These are phyloP conservation scores for Solea senegalensis DNA, from an alignment of 2,113 vertebrate genomes.

Conservation along the genomic window DNA sequence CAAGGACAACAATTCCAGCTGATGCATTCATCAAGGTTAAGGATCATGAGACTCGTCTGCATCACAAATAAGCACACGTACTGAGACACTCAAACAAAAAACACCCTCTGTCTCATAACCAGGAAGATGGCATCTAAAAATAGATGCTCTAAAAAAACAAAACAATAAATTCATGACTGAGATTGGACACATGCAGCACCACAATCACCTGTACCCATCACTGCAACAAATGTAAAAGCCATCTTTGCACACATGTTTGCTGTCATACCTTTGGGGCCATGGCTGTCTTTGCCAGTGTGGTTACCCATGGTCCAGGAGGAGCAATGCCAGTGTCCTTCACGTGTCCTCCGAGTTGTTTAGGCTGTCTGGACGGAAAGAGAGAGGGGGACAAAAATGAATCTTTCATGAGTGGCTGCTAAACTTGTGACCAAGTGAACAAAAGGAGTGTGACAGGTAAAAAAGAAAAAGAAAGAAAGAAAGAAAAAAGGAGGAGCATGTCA, in stretches of 20 bases:
- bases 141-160: background rate
- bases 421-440: slow-evolving; percentile 14
- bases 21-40: background rate
- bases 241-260: background rate
- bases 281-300: slow-evolving; percentile 58
- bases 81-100: slow-evolving; percentile 1
- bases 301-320: slow-evolving; percentile 73
- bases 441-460: background rate
- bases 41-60: background rate
- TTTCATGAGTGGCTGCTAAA: slow-evolving; percentile 18
- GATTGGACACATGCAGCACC: background rate
- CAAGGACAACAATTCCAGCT: background rate
- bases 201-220: background rate
- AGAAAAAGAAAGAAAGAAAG: background rate
- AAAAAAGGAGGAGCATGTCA: background rate
- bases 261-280: slow-evolving; percentile 56
- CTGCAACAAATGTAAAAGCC: too few relatives aligned
- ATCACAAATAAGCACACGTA: background rate
- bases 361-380: slow-evolving; percentile 16
- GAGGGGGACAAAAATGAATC: slow-evolving; percentile 12
- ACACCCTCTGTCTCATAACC: background rate
- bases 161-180: background rate
- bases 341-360: slow-evolving; percentile 21
- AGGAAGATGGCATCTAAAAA: slow-evolving; percentile 20
- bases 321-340: slow-evolving; percentile 39